Conservation (phyloP, 2,113 vertebrate species). For the Ailurus styani region DNA sequence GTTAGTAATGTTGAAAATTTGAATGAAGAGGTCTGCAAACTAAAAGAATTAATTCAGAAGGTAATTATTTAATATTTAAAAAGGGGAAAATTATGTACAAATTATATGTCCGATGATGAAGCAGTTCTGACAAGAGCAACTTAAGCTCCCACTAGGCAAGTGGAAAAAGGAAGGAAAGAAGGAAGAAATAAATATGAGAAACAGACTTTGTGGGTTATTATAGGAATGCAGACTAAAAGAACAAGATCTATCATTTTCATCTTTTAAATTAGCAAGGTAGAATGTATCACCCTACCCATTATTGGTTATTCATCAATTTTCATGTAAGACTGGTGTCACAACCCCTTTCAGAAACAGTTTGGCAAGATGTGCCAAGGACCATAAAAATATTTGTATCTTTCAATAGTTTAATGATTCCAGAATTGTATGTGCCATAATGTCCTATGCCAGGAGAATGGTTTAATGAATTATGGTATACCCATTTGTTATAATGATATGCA, state of each 20-base stretch:
- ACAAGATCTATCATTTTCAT: neutral
- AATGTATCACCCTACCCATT: neutral
- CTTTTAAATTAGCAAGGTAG: neutral
- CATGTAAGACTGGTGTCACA: neutral
- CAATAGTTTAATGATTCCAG: neutral
- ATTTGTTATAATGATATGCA: neutral
- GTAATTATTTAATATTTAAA: slow-evolving; percentile 74
- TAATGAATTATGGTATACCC: neutral
- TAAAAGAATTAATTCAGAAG: slow-evolving; percentile 87
- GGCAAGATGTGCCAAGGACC: neutral
- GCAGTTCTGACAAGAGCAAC: neutral
- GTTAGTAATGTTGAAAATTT: slow-evolving; percentile 83
- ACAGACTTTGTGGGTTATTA: neutral
- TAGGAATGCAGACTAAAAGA: neutral
- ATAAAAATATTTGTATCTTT: slow-evolving; percentile 26
- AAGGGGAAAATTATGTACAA: neutral
- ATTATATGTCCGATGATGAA: neutral
- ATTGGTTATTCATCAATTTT: slow-evolving; percentile 5
- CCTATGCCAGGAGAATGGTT: neutral
- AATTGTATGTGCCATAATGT: neutral
- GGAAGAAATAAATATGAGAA: neutral
- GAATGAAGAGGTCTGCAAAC: slow-evolving; percentile 86
- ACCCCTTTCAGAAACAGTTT: neutral
- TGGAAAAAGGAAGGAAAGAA: neutral
- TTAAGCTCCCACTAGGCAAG: neutral